Percentiles rank a stretch among this genome's conserved stretches.
Conservation (phyloP, 53 echinoderm and acorn worm species). For the Arbacia lixula region DNA sequence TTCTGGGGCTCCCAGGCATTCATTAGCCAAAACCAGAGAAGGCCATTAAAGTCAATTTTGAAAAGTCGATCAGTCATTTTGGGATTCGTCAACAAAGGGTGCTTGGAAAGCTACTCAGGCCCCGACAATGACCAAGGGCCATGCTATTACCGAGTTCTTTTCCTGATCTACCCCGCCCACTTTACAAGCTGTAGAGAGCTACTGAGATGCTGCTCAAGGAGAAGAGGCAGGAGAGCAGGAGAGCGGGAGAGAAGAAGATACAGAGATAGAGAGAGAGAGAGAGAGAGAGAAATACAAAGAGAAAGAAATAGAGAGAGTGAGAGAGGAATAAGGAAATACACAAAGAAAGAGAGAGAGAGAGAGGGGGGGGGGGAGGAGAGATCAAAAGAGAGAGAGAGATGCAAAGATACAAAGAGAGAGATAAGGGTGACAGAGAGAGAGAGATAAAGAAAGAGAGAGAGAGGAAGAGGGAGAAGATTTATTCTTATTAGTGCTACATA, state of each 20-base stretch:
- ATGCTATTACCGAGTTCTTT: neutral
- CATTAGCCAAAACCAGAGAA: slow-evolving; percentile 50
- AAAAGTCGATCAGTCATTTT: slow-evolving; percentile 49
- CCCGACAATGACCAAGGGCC: slow-evolving; percentile 2
- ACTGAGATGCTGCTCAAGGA: neutral
- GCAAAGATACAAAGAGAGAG: neutral
- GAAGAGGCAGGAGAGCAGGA: neutral
- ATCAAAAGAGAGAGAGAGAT: neutral
- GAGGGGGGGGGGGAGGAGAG: neutral
- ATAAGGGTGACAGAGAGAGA: neutral
- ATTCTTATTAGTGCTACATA: no score
- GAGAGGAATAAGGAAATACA: neutral
- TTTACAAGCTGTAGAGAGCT: neutral
- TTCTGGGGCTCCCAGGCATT: slow-evolving; percentile 25
- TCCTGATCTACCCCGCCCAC: slow-evolving; percentile 15
- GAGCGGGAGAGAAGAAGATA: neutral
- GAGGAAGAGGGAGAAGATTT: no score
- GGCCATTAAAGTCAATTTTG: slow-evolving; percentile 58
- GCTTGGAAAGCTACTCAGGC: slow-evolving; percentile 10
- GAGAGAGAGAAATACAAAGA: neutral
- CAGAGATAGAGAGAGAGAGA: no score
- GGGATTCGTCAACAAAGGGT: slow-evolving; percentile 19
- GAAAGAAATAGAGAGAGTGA: neutral
- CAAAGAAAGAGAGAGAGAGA: neutral
- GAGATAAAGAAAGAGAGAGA: neutral